These are phyloP conservation scores for Marcusenius ussheri DNA, from an alignment of 2,113 vertebrate genomes.

Conservation along the genomic window DNA sequence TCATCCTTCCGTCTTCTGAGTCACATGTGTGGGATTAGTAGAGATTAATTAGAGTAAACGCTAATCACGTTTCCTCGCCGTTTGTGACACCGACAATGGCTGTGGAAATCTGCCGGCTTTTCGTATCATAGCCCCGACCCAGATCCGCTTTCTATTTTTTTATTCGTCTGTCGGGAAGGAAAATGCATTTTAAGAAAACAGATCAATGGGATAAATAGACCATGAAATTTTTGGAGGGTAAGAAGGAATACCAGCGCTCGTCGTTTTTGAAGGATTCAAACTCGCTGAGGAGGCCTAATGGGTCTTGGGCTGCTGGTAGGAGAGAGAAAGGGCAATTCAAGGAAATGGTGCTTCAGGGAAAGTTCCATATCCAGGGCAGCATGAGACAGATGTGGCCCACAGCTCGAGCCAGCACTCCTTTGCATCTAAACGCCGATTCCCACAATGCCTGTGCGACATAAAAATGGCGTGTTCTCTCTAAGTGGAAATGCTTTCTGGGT, in stretches of 20 bases:
- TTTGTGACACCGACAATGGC: not conserved
- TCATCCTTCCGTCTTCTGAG: constrained; percentile 16
- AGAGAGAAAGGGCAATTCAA: not conserved
- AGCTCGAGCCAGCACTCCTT: not conserved
- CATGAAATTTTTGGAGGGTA: constrained; percentile 23
- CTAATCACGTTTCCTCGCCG: constrained; percentile 25
- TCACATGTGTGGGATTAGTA: constrained; percentile 27
- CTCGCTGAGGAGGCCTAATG: constrained; percentile 23
- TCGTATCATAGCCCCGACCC: constrained; percentile 14
- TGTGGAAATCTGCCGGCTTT: not conserved
- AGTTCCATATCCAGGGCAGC: not conserved
- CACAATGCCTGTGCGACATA: not conserved
- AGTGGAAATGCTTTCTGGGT: not conserved
- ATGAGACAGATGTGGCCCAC: not conserved
- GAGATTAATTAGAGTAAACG: constrained; percentile 33
- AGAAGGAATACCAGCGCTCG: constrained; percentile 9
- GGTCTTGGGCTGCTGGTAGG: constrained; percentile 1
- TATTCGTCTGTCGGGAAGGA: not conserved
- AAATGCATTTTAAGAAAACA: constrained; percentile 18
- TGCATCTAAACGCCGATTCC: not conserved
- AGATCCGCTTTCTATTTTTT: not conserved
- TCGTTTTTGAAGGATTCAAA: constrained; percentile 6
- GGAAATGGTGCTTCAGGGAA: not conserved
- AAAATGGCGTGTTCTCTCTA: not conserved
- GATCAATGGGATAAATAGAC: constrained; percentile 26